These are phyloP conservation scores for Eristalis pertinax DNA, from an alignment of 2,888 invertebrate species.

Conservation along the genomic window DNA sequence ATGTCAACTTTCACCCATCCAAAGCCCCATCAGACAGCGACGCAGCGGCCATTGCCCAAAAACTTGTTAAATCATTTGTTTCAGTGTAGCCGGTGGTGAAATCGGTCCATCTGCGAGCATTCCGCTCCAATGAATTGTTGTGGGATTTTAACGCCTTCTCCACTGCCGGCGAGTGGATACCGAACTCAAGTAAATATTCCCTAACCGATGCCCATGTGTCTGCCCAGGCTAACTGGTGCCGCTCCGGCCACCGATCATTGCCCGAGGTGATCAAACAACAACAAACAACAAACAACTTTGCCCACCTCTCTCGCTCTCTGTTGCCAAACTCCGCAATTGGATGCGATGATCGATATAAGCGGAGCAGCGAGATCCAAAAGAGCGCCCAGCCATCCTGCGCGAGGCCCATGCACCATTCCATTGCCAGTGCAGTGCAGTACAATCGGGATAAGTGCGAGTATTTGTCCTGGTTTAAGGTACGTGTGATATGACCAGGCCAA, in stretches of 20 bases:
- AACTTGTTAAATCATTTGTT: background rate
- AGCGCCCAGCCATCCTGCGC: conserved; percentile 20
- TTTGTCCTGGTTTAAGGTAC: conserved; percentile 70
- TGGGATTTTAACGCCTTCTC: conserved; percentile 56
- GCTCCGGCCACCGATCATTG: conserved; percentile 26
- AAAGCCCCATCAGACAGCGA: background rate
- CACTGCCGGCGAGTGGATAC: conserved; percentile 48
- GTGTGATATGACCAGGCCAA: conserved; percentile 63
- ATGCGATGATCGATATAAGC: conserved; percentile 65
- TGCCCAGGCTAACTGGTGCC: conserved; percentile 41
- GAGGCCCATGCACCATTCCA: conserved; percentile 11
- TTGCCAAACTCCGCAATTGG: conserved; percentile 57
- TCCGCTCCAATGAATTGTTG: conserved; percentile 44
- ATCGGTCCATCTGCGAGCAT: conserved; percentile 9
- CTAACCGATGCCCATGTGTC: conserved; percentile 67
- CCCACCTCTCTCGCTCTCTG: conserved; percentile 27
- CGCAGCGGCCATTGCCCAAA: background rate
- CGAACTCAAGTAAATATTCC: conserved; percentile 59
- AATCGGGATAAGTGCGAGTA: conserved; percentile 8
- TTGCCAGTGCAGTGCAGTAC: background rate
- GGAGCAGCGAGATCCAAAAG: conserved; percentile 40
- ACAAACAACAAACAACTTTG: conserved; percentile 68
- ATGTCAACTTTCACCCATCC: background rate
- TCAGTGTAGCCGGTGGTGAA: conserved; percentile 17
- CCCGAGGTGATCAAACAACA: conserved; percentile 60